Percentiles rank a stretch among this genome's conserved stretches.
Evolutionary conservation across 2,113 vertebrate species (phyloP).

Genomic region (Cairina moschata): DNA sequence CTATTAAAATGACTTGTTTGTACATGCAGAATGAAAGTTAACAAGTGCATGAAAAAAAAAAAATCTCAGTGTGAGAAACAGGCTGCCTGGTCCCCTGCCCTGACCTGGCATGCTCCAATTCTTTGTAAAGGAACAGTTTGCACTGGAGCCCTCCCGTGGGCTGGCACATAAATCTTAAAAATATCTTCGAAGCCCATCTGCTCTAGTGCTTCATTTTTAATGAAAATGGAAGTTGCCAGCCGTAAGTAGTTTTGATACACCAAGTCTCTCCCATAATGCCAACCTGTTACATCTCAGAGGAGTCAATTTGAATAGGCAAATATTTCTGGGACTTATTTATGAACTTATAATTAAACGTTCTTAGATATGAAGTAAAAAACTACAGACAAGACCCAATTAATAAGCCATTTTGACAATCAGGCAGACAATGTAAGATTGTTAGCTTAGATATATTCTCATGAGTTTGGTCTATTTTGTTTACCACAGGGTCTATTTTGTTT

Average conservation of each 20-base stretch:
- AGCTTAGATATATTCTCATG: not conserved
- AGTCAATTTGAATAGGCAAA: slow-evolving; percentile 32
- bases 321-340: slow-evolving; percentile 40
- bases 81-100: slow-evolving; percentile 48
- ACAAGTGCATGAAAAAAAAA: slow-evolving; percentile 27
- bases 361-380: not conserved
- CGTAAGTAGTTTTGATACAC: slow-evolving; percentile 30
- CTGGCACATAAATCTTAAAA: slow-evolving; percentile 73
- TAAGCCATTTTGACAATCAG: not conserved
- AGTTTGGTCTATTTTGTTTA: not conserved
- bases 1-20: slow-evolving; percentile 58
- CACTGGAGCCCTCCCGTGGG: slow-evolving; percentile 64
- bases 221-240: slow-evolving; percentile 67
- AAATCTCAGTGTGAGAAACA: slow-evolving; percentile 45
- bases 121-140: slow-evolving; percentile 63
- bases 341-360: slow-evolving; percentile 25
- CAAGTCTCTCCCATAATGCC: slow-evolving; percentile 25
- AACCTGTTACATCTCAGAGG: slow-evolving; percentile 50
- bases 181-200: slow-evolving; percentile 73
- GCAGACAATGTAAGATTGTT: not conserved
- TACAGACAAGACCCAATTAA: not conserved
- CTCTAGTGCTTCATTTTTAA: slow-evolving; percentile 74
- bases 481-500: not conserved
- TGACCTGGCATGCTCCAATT: slow-evolving; percentile 13
- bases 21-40: slow-evolving; percentile 57